Evolutionary conservation across 2,888 invertebrate genomes (phyloP).

Genomic region (Tigriopus californicus): DNA sequence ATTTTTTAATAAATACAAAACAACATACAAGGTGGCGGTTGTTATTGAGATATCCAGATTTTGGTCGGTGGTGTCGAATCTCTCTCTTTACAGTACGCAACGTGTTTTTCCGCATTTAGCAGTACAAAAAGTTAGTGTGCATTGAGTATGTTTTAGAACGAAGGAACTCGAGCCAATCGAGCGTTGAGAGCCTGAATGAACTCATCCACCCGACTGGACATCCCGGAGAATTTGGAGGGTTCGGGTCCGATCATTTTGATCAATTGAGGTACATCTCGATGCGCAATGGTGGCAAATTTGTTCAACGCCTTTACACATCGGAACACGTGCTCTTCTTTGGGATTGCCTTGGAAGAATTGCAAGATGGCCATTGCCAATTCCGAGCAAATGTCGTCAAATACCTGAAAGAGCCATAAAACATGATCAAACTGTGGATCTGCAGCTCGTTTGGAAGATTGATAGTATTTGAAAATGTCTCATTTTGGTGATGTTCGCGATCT

Average conservation of each 20-base stretch:
- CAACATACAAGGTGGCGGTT: too few relatives aligned
- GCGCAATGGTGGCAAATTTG: slow-evolving; percentile 13
- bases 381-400: slow-evolving; percentile 80
- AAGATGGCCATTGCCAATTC: slow-evolving; percentile 76
- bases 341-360: slow-evolving; percentile 57
- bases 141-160: slow-evolving; percentile 3
- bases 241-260: slow-evolving; percentile 78
- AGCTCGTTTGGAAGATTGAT: too few relatives aligned
- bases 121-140: neutral
- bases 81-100: too few relatives aligned
- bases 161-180: slow-evolving; percentile 1
- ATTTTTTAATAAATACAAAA: too few relatives aligned
- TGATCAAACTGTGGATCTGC: neutral
- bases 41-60: too few relatives aligned
- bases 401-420: slow-evolving; percentile 34
- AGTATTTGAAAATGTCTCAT: too few relatives aligned
- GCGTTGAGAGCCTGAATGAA: neutral
- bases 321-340: slow-evolving; percentile 57
- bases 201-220: slow-evolving; percentile 33
- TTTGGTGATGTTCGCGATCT: too few relatives aligned
- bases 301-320: slow-evolving; percentile 53
- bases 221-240: slow-evolving; percentile 59
- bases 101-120: too few relatives aligned
- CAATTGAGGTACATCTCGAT: slow-evolving; percentile 55
- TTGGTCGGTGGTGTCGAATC: too few relatives aligned